phyloP scores from a whole-genome alignment of 2,113 vertebrate genomes.

The Vicugna pacos region DNA sequence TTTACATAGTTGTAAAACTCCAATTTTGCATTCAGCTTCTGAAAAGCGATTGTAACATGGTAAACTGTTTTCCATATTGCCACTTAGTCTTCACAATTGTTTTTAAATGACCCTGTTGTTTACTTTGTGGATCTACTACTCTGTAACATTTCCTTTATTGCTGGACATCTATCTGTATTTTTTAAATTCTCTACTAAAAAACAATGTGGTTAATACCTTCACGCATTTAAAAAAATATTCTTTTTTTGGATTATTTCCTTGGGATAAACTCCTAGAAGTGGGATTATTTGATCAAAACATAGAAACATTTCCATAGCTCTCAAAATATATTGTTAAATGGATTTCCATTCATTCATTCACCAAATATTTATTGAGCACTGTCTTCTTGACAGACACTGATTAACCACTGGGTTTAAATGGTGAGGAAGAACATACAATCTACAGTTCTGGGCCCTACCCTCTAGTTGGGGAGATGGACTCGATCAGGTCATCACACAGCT shows the following conservation, averaged over 20 bases:
- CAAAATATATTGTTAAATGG: not conserved
- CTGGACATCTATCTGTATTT: not conserved
- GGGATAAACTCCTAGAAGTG: conserved; percentile 42
- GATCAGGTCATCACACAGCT: not conserved
- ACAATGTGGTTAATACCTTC: not conserved
- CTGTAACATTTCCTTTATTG: not conserved
- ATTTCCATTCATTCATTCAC: conserved; percentile 43
- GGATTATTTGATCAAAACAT: conserved; percentile 33
- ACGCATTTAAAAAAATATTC: conserved; percentile 1
- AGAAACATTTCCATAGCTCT: conserved; percentile 34
- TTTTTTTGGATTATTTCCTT: conserved; percentile 19
- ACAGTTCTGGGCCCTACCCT: not conserved
- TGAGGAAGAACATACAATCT: not conserved
- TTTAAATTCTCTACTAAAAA: not conserved
- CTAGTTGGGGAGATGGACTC: not conserved
- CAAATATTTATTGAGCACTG: conserved; percentile 45
- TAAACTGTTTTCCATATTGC: conserved; percentile 56
- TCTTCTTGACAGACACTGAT: conserved; percentile 15
- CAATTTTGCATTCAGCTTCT: conserved; percentile 67
- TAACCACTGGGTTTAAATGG: not conserved
- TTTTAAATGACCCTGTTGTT: conserved; percentile 64
- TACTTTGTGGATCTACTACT: conserved; percentile 35
- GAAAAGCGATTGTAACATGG: conserved; percentile 69
- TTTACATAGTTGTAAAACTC: conserved; percentile 72
- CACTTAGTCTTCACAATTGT: conserved; percentile 50